Percentiles rank a stretch among this genome's conserved stretches.
Evolutionary conservation across 2,888 invertebrate species (phyloP).

Genomic region (Pedicia rivosa): DNA sequence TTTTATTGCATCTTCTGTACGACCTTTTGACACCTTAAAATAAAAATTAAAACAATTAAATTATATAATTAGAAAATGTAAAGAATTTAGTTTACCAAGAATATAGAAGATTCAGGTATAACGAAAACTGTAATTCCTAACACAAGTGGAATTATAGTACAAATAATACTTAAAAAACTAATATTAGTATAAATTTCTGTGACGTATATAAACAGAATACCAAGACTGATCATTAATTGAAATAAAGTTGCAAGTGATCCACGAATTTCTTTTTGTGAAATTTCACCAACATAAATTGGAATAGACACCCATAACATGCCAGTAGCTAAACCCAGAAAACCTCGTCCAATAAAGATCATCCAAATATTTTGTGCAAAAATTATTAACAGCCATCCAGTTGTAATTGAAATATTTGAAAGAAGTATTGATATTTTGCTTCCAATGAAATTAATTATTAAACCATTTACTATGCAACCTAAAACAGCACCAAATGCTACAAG

Average conservation of each 20-base stretch:
- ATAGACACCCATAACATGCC: conserved; percentile 62
- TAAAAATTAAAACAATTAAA: too few relatives aligned
- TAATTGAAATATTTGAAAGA: conserved; percentile 41
- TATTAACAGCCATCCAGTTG: conserved; percentile 55
- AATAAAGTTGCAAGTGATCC: conserved; percentile 68
- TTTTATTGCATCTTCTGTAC: too few relatives aligned
- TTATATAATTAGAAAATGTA: too few relatives aligned
- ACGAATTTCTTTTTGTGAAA: conserved; percentile 60
- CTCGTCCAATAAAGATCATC: conserved; percentile 26
- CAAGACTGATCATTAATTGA: conserved; percentile 60
- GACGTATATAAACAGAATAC: conserved; percentile 53
- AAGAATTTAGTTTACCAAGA: too few relatives aligned
- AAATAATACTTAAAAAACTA: conserved; percentile 22
- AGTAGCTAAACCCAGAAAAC: conserved; percentile 35
- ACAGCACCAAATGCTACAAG: conserved; percentile 48
- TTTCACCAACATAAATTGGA: conserved; percentile 64
- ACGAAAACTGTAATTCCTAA: conserved; percentile 56
- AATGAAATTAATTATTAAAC: conserved; percentile 40
- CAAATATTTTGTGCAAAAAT: conserved; percentile 47
- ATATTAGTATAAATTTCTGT: conserved; percentile 31
- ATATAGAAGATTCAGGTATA: too few relatives aligned
- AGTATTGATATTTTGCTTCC: conserved; percentile 47
- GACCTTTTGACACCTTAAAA: too few relatives aligned
- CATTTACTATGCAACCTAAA: conserved; percentile 45
- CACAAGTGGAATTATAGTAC: conserved; percentile 34